A percentile compares a stretch with the other conserved stretches of the same genome.
phyloP scores from a whole-genome alignment of 2,888 invertebrate genomes.

The Rhyacophila evoluta region DNA sequence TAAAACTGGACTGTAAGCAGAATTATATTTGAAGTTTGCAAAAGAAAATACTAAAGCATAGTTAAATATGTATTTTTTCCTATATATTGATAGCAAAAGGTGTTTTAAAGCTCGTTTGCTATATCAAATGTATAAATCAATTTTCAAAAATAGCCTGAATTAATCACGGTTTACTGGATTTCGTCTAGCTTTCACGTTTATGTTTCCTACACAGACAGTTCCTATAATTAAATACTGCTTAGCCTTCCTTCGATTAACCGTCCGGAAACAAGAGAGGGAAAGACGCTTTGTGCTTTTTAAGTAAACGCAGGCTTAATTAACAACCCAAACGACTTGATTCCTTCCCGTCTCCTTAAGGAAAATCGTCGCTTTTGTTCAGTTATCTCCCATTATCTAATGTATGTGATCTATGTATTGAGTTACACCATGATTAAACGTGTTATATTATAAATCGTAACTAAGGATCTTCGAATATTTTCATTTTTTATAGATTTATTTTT shows the following conservation, averaged over 20 bases:
- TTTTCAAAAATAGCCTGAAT: too few species aligned
- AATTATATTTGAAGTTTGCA: too few species aligned
- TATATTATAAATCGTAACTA: too few species aligned
- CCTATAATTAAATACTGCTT: conserved; percentile 1
- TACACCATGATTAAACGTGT: neutral
- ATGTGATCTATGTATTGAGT: neutral
- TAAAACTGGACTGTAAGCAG: too few species aligned
- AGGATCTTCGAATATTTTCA: neutral
- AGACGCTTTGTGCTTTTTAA: conserved; percentile 17
- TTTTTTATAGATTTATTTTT: too few species aligned
- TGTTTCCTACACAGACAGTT: neutral
- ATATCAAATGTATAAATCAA: too few species aligned
- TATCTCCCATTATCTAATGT: neutral
- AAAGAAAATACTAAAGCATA: too few species aligned
- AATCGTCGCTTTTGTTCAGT: neutral
- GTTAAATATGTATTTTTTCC: too few species aligned
- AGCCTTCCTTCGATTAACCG: conserved; percentile 11
- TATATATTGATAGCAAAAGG: too few species aligned
- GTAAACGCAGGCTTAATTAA: conserved; percentile 6
- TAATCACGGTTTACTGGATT: neutral
- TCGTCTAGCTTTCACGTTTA: neutral
- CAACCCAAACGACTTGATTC: neutral
- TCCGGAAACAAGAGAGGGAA: neutral
- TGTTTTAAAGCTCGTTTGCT: too few species aligned
- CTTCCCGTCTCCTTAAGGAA: neutral